Evolutionary conservation across 1,140 invertebrate genomes (phyloP).

Genomic region (Aporrectodea caliginosa): DNA sequence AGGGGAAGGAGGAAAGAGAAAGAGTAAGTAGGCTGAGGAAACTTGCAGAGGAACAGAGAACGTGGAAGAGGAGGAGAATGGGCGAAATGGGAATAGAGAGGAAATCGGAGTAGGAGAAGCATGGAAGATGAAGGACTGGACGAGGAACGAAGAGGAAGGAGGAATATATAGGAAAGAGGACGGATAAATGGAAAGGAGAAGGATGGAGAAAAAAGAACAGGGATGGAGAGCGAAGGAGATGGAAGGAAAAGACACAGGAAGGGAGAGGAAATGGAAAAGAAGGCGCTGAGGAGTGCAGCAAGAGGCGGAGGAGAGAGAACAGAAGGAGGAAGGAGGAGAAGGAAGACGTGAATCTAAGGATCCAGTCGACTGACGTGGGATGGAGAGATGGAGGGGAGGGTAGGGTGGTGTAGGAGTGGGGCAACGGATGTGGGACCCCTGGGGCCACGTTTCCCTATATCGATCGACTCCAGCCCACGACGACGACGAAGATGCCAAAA

Average conservation of each 20-base stretch:
- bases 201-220: not conserved
- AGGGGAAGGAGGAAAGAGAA: no score
- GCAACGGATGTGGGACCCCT: no score
- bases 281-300: not conserved
- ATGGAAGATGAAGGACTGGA: not conserved
- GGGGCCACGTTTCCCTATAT: no score
- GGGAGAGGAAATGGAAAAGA: not conserved
- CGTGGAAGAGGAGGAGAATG: not conserved
- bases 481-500: no score
- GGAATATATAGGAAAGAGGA: not conserved
- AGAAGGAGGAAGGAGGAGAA: constrained; percentile 3
- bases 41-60: not conserved
- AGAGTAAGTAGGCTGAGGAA: no score
- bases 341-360: no score
- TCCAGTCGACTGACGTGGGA: no score
- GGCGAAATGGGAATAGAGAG: not conserved
- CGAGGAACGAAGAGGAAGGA: not conserved
- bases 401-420: no score
- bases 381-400: no score
- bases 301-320: not conserved
- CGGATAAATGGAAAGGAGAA: not conserved
- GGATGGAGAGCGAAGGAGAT: no score
- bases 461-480: no score
- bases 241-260: no score
- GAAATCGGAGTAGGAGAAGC: not conserved